Percentiles rank a stretch among this genome's conserved stretches.
Evolutionary conservation across 2,888 invertebrate genomes (phyloP).

Genomic region (Tricholauxania praeusta): DNA sequence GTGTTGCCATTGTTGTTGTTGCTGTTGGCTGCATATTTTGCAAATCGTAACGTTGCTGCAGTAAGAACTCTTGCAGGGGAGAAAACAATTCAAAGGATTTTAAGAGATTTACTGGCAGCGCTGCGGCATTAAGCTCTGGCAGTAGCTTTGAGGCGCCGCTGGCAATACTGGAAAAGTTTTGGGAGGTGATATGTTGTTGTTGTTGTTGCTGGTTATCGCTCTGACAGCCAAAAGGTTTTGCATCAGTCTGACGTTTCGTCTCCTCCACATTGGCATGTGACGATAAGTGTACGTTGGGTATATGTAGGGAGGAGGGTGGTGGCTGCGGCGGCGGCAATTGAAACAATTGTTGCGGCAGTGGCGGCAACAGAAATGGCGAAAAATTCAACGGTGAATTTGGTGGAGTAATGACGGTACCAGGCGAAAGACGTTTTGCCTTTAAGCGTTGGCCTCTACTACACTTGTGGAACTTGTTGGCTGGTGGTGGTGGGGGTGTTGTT

Average conservation of each 20-base stretch:
- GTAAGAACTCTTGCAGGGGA: slow-evolving; percentile 60
- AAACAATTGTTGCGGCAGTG: slow-evolving; percentile 41
- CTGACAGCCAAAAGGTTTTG: background rate
- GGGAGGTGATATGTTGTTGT: slow-evolving; percentile 15
- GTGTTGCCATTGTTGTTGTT: slow-evolving; percentile 33
- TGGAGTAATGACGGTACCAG: slow-evolving; percentile 38
- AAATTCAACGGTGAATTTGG: slow-evolving; percentile 44
- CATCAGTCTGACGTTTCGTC: background rate
- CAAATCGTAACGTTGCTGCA: slow-evolving; percentile 56
- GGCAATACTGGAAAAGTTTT: slow-evolving; percentile 31
- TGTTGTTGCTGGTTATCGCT: slow-evolving; percentile 7
- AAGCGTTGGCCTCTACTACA: background rate
- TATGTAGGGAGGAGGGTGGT: background rate
- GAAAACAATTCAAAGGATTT: slow-evolving; percentile 54
- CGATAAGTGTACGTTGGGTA: background rate
- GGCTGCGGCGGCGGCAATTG: slow-evolving; percentile 31
- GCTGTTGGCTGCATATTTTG: slow-evolving; percentile 44
- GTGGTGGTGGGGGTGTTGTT: slow-evolving; percentile 17
- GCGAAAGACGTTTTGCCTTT: background rate
- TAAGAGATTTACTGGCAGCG: slow-evolving; percentile 51
- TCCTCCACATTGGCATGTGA: background rate
- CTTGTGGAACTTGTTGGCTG: background rate
- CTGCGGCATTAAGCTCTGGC: slow-evolving; percentile 6
- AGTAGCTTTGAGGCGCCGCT: slow-evolving; percentile 27
- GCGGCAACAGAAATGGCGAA: slow-evolving; percentile 43